These are phyloP conservation scores for Lordiphosa andalusiaca DNA, from an alignment of 2,888 invertebrate genomes.

Conservation along the genomic window DNA sequence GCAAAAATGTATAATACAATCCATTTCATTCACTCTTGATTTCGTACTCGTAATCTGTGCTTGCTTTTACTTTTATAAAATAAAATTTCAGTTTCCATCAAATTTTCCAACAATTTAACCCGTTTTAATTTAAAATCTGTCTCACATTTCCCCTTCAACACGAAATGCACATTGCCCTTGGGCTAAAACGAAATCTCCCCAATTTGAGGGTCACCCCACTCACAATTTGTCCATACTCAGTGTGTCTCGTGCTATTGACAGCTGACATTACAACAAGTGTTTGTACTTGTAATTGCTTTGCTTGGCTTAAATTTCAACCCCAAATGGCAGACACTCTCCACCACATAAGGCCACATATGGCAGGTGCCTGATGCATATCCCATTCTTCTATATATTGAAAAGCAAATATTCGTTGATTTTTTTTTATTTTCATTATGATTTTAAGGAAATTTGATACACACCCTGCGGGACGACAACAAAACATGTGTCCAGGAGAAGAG, in stretches of 20 bases:
- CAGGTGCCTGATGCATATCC: conserved; percentile 25
- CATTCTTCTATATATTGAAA: conserved; percentile 15
- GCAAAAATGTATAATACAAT: too few species aligned
- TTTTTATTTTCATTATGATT: conserved; percentile 49
- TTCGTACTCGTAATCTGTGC: too few species aligned
- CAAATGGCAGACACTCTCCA: conserved; percentile 2
- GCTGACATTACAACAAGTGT: conserved; percentile 73
- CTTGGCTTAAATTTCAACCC: conserved; percentile 47
- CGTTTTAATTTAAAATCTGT: conserved; percentile 6
- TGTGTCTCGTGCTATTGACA: conserved; percentile 62
- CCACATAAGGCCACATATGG: conserved; percentile 32
- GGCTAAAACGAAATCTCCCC: conserved; percentile 8
- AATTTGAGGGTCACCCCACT: conserved; percentile 3
- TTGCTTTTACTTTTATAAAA: too few species aligned
- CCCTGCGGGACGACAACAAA: conserved; percentile 14
- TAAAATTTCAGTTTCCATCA: background rate
- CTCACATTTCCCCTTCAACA: conserved; percentile 3
- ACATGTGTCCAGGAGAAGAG: conserved; percentile 2
- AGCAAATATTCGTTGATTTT: conserved; percentile 33
- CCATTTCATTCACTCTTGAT: too few species aligned
- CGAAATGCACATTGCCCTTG: conserved; percentile 4
- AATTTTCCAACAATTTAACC: conserved; percentile 9
- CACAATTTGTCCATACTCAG: background rate
- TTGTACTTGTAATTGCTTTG: conserved; percentile 53
- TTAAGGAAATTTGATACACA: conserved; percentile 62